These are phyloP conservation scores for Ectropis crepuscularia DNA, from an alignment of 2,888 invertebrate species.

Conservation along the genomic window DNA sequence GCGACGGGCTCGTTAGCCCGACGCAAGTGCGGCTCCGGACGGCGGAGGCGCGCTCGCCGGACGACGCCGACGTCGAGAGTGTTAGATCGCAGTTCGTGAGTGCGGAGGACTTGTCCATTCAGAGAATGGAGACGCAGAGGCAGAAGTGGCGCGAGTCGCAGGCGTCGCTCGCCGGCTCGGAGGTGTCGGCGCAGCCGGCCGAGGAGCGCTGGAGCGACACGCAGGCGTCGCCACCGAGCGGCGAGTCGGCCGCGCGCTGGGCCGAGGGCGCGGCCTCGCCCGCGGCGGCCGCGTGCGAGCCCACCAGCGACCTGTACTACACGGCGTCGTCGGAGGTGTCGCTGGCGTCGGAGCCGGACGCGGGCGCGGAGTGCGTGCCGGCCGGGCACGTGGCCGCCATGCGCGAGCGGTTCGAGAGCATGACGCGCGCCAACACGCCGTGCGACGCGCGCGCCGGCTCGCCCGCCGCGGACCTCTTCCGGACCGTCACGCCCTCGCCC, in stretches of 20 bases:
- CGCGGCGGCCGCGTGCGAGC: conserved; percentile 51
- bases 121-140: conserved; percentile 34
- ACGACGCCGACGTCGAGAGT: conserved; percentile 36
- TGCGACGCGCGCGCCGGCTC: conserved; percentile 62
- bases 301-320: conserved; percentile 72
- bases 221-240: conserved; percentile 34
- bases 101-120: conserved; percentile 56
- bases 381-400: conserved; percentile 82
- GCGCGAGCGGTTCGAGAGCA: conserved; percentile 79
- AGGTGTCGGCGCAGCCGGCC: conserved; percentile 50
- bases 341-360: conserved; percentile 65
- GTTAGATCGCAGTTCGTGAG: conserved; percentile 46
- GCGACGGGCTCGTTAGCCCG: conserved; percentile 34
- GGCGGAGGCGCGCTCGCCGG: conserved; percentile 15
- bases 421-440: conserved; percentile 77
- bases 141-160: conserved; percentile 38
- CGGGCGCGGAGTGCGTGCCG: conserved; percentile 64
- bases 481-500: conserved; percentile 70
- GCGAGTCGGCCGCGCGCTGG: conserved; percentile 41
- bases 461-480: conserved; percentile 59
- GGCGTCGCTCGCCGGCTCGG: conserved; percentile 54
- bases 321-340: conserved; percentile 77
- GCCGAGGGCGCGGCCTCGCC: conserved; percentile 59
- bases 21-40: conserved; percentile 33
- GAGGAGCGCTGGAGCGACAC: conserved; percentile 53